Percentiles rank a stretch among this genome's conserved stretches.
Evolutionary conservation across 2,113 vertebrate genomes (phyloP).

Genomic region (Coreoperca whiteheadi): DNA sequence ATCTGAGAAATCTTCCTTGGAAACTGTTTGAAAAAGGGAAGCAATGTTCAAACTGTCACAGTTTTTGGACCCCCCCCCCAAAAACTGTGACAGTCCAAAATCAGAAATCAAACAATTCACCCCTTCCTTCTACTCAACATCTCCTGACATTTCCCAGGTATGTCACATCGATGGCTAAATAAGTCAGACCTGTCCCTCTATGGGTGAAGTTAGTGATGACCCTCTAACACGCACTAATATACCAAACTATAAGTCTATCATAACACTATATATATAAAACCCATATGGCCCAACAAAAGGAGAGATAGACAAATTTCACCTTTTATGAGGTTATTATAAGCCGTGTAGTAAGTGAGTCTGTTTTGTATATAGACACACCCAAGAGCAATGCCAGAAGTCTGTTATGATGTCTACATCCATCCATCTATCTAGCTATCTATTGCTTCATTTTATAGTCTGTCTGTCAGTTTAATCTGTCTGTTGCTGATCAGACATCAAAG

Average conservation of each 20-base stretch:
- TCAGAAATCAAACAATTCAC: not conserved
- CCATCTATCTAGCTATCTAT: slow-evolving; percentile 11
- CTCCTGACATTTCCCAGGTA: not conserved
- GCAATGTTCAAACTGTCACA: no score
- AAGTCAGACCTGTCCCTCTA: not conserved
- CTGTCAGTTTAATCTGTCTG: slow-evolving; percentile 45
- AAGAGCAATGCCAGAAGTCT: slow-evolving; percentile 14
- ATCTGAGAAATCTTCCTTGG: no score
- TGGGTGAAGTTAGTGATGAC: not conserved
- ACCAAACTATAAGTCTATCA: not conserved
- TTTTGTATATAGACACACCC: slow-evolving; percentile 31
- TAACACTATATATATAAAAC: not conserved
- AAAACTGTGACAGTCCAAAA: not conserved
- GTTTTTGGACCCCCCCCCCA: no score
- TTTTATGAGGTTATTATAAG: slow-evolving; percentile 8
- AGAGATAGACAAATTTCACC: not conserved
- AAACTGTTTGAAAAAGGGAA: no score
- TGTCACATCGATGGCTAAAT: not conserved
- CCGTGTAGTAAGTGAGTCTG: slow-evolving; percentile 7
- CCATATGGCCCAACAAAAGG: not conserved
- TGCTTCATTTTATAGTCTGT: slow-evolving; percentile 5
- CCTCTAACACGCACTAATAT: not conserved
- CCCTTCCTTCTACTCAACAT: not conserved
- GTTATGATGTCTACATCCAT: slow-evolving; percentile 18
- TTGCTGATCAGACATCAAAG: slow-evolving; percentile 66